Evolutionary conservation across 2,888 invertebrate genomes (phyloP).

Genomic region (Parapristionchus giblindavisi): DNA sequence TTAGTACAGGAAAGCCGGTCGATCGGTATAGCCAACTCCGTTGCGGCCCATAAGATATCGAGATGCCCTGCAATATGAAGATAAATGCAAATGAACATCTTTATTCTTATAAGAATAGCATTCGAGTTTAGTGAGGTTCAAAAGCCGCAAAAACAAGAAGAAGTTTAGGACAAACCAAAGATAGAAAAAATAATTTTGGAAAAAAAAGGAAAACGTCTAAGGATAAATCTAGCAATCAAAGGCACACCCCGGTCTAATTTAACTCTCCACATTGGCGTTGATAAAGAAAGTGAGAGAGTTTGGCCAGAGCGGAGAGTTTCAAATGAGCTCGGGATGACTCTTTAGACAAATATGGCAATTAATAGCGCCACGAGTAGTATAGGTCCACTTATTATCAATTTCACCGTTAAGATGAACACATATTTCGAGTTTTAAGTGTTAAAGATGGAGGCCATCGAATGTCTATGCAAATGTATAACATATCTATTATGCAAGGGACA

Average conservation of each 20-base stretch:
- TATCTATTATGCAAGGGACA: no score
- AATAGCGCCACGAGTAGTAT: background rate
- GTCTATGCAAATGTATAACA: no score
- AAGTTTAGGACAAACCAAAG: no score
- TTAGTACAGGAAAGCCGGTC: conserved; percentile 36
- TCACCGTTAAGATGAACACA: background rate
- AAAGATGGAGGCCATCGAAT: no score
- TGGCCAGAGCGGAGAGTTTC: background rate
- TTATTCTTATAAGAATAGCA: no score
- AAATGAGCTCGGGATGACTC: background rate
- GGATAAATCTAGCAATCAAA: no score
- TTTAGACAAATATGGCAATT: no score
- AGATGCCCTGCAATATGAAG: conserved; percentile 59
- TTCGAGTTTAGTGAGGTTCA: conserved; percentile 64
- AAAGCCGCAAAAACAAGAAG: background rate
- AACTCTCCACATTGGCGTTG: no score
- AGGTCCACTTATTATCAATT: no score
- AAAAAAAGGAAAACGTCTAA: no score
- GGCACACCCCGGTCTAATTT: no score
- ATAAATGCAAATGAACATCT: conserved; percentile 49
- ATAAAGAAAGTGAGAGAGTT: background rate
- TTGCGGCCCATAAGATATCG: conserved; percentile 67
- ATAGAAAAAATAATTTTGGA: no score
- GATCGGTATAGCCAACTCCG: conserved; percentile 57
- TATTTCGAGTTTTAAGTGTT: background rate